These are phyloP conservation scores for Cebidichthys violaceus DNA, from an alignment of 2,113 vertebrate genomes.

Conservation along the genomic window DNA sequence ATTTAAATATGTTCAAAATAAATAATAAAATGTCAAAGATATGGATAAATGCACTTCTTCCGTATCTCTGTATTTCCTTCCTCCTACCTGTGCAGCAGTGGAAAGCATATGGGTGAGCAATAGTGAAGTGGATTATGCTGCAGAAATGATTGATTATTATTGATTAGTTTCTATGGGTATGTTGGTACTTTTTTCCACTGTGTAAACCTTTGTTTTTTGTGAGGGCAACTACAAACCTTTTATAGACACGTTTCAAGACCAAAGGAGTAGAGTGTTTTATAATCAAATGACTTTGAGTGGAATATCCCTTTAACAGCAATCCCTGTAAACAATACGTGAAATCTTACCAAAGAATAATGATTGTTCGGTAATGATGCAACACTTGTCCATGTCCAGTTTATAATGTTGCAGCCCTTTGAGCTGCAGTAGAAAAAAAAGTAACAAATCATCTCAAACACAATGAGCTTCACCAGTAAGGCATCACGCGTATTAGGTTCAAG, in stretches of 20 bases:
- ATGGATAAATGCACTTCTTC: background rate
- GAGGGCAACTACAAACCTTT: too few species aligned
- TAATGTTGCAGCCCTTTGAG: background rate
- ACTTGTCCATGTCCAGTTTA: background rate
- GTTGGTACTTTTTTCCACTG: background rate
- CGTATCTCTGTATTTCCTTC: background rate
- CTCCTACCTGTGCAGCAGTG: background rate
- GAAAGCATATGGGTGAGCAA: background rate
- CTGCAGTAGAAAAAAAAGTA: background rate
- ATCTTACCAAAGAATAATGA: background rate
- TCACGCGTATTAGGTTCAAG: too few species aligned
- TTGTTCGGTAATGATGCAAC: background rate
- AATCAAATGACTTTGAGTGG: background rate
- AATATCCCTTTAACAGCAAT: background rate
- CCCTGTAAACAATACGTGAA: background rate
- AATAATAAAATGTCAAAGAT: background rate
- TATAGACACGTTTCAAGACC: background rate
- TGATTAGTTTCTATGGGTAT: background rate
- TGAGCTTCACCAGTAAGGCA: background rate
- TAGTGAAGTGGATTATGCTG: background rate
- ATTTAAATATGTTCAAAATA: background rate
- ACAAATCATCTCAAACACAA: background rate
- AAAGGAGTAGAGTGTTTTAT: background rate
- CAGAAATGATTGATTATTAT: background rate
- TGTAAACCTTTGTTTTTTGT: background rate